Base-by-base conservation (phyloP, 1,140 invertebrate species). In the Telenomus remus region DNA sequence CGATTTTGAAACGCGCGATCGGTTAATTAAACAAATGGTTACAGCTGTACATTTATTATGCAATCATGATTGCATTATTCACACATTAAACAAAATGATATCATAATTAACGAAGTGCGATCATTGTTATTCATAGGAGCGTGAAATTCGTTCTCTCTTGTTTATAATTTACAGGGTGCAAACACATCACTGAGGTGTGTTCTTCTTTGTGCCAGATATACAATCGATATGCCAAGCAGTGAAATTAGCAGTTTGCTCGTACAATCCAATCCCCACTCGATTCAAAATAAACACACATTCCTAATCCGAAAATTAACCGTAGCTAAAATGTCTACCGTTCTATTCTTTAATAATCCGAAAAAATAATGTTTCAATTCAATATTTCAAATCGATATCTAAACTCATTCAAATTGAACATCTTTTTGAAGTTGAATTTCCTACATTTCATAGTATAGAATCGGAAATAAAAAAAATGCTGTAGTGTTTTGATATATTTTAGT, bases 1-100 rank as follows among this genome's bases (percentile, higher is more conserved):
- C 56, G 75, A 77, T 77, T 72, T 72, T 68, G 68, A 77, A 50
- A 48, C 68, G 8, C 39, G 19, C 13, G 19, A 61, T 57, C 42
- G 74, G 57, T 77, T 68, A 77, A 77, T 77, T 77, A 77, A 72
- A 77, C 74, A 72, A 72, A 77, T 72, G 63, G 64, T 63, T 77
- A 69, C 72, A 73, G 73, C 65, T 73, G 56, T 27, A 27, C 64
- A 73, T 72, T 73, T 61, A 73, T 78, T 78, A 72, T 73, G 69
- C 59, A 27, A 27, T 78, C 51, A 69, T 77, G 64, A 69, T 61
- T 70, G 70, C 59, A 65, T 69, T 78, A 70, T 78, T 73, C 64
- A 57, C 34, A 61, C 56, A 64, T 64, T 64, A 72, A 77, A 77
- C 72, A 64, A 64, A 71, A 73, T 69, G 69, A 77, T 77, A 77